phyloP scores from a whole-genome alignment of 2,888 invertebrate genomes.

The Eupithecia inturbata region DNA sequence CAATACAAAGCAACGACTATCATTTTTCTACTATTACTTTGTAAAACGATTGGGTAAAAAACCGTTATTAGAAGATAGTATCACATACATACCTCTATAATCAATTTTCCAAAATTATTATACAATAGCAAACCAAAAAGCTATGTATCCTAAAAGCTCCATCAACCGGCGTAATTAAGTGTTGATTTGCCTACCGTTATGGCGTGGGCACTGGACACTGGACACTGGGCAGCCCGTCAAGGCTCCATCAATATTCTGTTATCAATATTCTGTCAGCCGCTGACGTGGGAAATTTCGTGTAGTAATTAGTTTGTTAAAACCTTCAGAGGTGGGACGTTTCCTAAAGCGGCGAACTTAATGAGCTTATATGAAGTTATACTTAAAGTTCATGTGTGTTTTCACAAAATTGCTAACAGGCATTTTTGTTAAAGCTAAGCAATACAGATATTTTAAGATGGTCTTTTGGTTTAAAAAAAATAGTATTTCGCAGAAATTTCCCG shows the following conservation, averaged over 20 bases:
- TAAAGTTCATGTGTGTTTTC: conserved; percentile 22
- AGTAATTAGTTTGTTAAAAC: conserved; percentile 23
- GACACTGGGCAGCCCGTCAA: conserved; percentile 16
- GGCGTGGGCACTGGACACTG: background rate
- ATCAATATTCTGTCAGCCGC: conserved; percentile 23
- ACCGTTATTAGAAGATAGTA: background rate
- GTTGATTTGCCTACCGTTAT: conserved; percentile 16
- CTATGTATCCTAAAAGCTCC: background rate
- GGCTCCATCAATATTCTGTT: conserved; percentile 21
- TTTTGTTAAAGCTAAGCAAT: conserved; percentile 10
- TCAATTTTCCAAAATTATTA: background rate
- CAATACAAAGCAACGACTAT: too few relatives aligned
- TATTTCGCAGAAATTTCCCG: too few relatives aligned
- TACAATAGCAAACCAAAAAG: too few relatives aligned
- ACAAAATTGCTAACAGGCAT: conserved; percentile 17
- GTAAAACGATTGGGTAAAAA: too few relatives aligned
- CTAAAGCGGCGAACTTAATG: conserved; percentile 20
- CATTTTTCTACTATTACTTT: too few relatives aligned
- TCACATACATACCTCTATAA: background rate
- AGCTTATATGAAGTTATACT: conserved; percentile 16
- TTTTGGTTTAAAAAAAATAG: background rate
- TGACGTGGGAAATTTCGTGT: conserved; percentile 30
- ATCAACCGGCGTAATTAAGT: conserved; percentile 11
- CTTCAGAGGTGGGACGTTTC: conserved; percentile 7
- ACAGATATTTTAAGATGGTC: background rate